These are phyloP conservation scores for Corbicula japonica DNA, from an alignment of 2,888 invertebrate genomes.

Conservation along the genomic window DNA sequence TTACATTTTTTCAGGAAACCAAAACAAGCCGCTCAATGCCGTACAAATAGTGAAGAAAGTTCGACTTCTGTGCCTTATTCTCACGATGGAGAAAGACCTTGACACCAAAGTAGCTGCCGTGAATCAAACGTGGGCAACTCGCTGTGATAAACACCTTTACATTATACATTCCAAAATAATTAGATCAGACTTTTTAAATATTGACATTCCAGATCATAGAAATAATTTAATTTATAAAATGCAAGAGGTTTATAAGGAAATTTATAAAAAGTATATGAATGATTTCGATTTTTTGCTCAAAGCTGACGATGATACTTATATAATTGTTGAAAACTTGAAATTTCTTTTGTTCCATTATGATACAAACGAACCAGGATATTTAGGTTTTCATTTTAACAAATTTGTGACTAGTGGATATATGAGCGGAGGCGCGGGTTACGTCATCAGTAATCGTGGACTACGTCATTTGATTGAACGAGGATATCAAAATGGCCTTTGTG, in stretches of 20 bases:
- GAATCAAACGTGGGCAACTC: conserved; percentile 97
- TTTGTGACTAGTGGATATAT: conserved; percentile 86
- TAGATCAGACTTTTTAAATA: conserved; percentile 88
- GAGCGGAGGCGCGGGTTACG: conserved; percentile 89
- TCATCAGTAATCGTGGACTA: conserved; percentile 93
- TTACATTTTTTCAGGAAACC: too few species aligned
- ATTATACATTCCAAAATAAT: conserved; percentile 83
- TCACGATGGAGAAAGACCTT: conserved; percentile 96
- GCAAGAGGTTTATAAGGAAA: conserved; percentile 95
- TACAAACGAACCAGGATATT: conserved; percentile 93
- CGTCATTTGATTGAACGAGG: conserved; percentile 92
- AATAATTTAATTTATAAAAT: conserved; percentile 97
- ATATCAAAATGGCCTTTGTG: conserved; percentile 87
- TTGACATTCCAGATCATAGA: conserved; percentile 27
- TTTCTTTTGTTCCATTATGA: conserved; percentile 93
- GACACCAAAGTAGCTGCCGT: conserved; percentile 95
- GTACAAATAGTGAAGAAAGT: conserved; percentile 90
- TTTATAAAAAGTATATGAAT: conserved; percentile 92
- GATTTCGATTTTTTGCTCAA: conserved; percentile 98
- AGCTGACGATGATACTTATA: conserved; percentile 99
- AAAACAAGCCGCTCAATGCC: too few species aligned
- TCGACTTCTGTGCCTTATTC: conserved; percentile 96
- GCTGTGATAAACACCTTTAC: conserved; percentile 88
- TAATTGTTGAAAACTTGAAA: conserved; percentile 97
- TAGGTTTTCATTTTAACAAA: conserved; percentile 86